Base-by-base conservation (phyloP, 2,113 vertebrate species). In the Zeus faber region DNA sequence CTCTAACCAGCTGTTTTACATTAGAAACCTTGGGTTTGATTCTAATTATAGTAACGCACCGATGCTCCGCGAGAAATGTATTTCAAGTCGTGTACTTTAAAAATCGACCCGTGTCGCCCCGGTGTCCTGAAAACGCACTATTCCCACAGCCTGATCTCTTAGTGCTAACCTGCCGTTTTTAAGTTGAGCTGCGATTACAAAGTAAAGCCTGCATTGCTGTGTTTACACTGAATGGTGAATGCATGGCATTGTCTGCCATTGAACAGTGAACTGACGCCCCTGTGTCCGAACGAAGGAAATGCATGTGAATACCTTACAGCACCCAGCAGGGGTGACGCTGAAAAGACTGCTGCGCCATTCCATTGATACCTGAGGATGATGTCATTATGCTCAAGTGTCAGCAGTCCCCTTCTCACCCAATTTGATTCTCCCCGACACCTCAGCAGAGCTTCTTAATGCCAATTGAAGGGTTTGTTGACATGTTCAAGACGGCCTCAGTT, bases 331-430 rank as follows among this genome's bases (percentile, higher is more conserved):
- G 57, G 68, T 72, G 70, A 67, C 54, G 57, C 65, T 70, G 54
- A 80, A 76, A 63, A 77, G 70, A 52, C 51, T 72, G 70, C 85
- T 87, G 87, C 85, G 81, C 84, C 79, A 87, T 74, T 87, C 75
- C 52, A 65, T 79, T 80, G 72, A 79, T 85, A 85, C 83, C 77
- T 85, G 78, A 65, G 62, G 52, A 84, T 88, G 88, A 88, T 87
- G 84, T 87, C 85, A 87, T 85, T 69, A 67, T 83, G 65, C 67
- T 65, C 63, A 79, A 70, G 72, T 83, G 75, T 80, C 77, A 70
- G 60, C 41, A 20, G 40, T 48, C 59, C 40, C 59, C 49, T 52
- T 45, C 53, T 22, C 20, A 29, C 14, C 22, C 63, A 61, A 59
- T 65, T 54, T 20, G 33, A 2, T 37, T 14, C 33, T 14, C 6